A percentile compares a stretch with the other conserved stretches of the same genome.
Conservation (phyloP, 2,888 invertebrate species). For the Platerodrilus igneus region DNA sequence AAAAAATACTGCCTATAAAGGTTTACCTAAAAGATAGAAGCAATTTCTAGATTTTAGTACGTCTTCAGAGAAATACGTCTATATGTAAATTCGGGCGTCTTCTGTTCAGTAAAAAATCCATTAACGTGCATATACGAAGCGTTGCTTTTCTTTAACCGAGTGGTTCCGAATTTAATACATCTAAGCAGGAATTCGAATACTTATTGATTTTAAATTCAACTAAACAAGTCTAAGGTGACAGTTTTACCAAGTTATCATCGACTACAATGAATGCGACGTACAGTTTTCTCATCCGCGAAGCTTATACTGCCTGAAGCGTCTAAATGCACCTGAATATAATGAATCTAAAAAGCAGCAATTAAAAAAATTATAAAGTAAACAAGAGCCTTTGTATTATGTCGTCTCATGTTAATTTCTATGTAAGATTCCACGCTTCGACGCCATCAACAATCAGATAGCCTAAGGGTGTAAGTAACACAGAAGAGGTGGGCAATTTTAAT, state of each 20-base stretch:
- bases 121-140: conserved; percentile 43
- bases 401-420: no score
- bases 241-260: no score
- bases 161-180: conserved; percentile 40
- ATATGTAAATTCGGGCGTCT: conserved; percentile 46
- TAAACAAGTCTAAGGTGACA: conserved; percentile 47
- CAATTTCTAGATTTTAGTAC: no score
- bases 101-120: conserved; percentile 42
- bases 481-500: conserved; percentile 32
- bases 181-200: conserved; percentile 47
- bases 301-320: no score
- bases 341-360: no score
- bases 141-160: conserved; percentile 36
- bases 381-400: no score
- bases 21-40: no score
- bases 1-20: no score
- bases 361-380: no score
- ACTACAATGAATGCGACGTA: no score
- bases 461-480: conserved; percentile 31
- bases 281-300: no score
- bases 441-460: conserved; percentile 30
- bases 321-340: no score
- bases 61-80: conserved; percentile 9
- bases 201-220: conserved; percentile 50
- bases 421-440: conserved; percentile 31